A percentile compares a stretch with the other conserved stretches of the same genome.
Evolutionary conservation across 2,888 invertebrate genomes (phyloP).

Genomic region (Thereva unica): DNA sequence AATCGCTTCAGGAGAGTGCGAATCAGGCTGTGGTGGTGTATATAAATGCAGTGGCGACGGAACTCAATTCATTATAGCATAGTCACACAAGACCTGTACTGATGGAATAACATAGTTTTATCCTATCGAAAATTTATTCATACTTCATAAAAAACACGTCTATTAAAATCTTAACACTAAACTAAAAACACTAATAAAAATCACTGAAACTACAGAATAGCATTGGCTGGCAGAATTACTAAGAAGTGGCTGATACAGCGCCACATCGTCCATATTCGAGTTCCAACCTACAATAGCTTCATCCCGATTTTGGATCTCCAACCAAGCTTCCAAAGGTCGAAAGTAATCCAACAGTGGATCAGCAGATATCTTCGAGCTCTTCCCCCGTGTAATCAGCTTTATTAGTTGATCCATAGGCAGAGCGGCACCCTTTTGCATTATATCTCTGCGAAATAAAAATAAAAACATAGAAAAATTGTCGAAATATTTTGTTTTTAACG

Average conservation of each 20-base stretch:
- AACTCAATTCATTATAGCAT: no score
- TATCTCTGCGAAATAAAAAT: slow-evolving; percentile 61
- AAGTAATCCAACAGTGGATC: slow-evolving; percentile 81
- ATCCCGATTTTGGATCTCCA: slow-evolving; percentile 73
- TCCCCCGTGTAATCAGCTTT: slow-evolving; percentile 69
- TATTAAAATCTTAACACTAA: no score
- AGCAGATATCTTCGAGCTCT: slow-evolving; percentile 73
- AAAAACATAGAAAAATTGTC: not conserved
- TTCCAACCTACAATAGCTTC: slow-evolving; percentile 78
- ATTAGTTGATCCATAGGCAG: slow-evolving; percentile 74
- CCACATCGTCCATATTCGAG: slow-evolving; percentile 68
- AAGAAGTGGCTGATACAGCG: slow-evolving; percentile 57
- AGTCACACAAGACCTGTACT: no score
- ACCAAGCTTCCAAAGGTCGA: slow-evolving; percentile 76
- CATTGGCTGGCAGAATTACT: not conserved
- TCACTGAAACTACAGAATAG: no score
- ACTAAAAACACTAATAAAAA: no score
- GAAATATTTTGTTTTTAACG: not conserved
- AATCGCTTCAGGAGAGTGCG: no score
- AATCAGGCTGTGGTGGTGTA: no score
- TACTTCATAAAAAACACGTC: no score
- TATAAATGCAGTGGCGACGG: no score
- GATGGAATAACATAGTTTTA: no score
- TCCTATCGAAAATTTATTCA: no score
- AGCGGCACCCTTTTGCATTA: slow-evolving; percentile 71